Conservation (phyloP, 2,113 vertebrate species). For the Rhynchopsitta pachyrhyncha region DNA sequence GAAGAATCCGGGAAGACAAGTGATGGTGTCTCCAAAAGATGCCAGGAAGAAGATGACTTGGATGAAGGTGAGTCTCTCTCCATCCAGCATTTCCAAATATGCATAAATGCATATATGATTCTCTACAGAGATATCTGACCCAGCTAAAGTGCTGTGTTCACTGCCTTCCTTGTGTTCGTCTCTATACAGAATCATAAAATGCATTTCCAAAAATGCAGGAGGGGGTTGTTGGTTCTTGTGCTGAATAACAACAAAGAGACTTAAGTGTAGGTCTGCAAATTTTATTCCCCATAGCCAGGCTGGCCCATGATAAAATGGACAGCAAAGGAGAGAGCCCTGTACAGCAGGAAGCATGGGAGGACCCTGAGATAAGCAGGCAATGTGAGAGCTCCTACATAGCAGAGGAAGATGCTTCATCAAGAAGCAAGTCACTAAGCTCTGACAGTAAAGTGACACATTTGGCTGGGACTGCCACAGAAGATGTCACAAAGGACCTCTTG, state of each 20-base stretch:
- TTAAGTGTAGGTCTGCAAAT: neutral
- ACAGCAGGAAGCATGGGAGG: neutral
- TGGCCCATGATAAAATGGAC: neutral
- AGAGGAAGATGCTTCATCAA: neutral
- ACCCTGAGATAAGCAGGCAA: neutral
- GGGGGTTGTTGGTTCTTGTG: neutral
- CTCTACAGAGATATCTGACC: neutral
- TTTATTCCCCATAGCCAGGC: constrained; percentile 55
- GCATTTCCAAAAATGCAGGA: neutral
- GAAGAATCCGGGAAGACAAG: neutral
- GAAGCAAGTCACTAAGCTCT: neutral
- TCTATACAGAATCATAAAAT: neutral
- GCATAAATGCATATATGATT: neutral
- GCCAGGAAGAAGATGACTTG: neutral
- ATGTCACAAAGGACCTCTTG: neutral
- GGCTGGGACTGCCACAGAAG: neutral
- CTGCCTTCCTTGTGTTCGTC: neutral
- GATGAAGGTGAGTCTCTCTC: constrained; percentile 7
- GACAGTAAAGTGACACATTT: neutral
- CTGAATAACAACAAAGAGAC: neutral
- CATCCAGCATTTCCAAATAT: neutral
- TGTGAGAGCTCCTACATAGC: neutral
- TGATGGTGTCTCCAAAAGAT: neutral
- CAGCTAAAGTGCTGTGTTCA: neutral
- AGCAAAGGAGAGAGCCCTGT: neutral